Evolutionary conservation across 2,888 invertebrate species (phyloP), one percentile per base, ranked within the genome.

Genomic region (Diplazon laetatorius): DNA sequence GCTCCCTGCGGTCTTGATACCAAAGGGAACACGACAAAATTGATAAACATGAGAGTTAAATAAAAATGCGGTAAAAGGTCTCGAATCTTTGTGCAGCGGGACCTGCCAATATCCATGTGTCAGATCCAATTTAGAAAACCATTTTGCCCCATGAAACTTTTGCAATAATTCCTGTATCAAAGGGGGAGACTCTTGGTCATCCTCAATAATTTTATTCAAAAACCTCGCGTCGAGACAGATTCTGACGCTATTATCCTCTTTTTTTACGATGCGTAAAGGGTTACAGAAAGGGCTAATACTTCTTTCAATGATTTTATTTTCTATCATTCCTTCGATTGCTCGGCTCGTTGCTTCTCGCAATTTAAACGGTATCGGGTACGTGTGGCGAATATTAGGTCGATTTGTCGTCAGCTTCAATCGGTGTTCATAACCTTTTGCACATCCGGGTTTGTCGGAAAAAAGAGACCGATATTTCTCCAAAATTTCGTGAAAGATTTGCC

Each of bases 11-110:
- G 6, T 30, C 30, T 25, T 18, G 4, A 30, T 5, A 30, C 30
- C 30, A 30, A 30, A 30, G 30, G 6, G 30, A 30, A 30, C 6
- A 2, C 30, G 30, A 6, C 30, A 6, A 30, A 30, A 30, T 6
- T 30, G 30, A 6, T 30, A 30, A 30, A 30, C 0, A n/a, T 25
- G 6, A 6, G 57, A 57, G 0, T 16, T 65, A 8, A 80, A 69
- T 25, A 83, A 65, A 76, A 84, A 82, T 1, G 78, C 83, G 1
- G 83, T 83, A 69, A 73, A 84, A 35, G 80, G 60, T 35, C 78
- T 20, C 2, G 80, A 78, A 1, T 76, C 55, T 39, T 42, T 8
- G 8, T 68, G 42, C 8, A 82, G 22, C 1, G 30, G 30, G 6
- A 30, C 30, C 6, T 30, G 30, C 30, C 30, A 30, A 18, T 59